Evolutionary conservation across 1,140 invertebrate genomes (phyloP).

Genomic region (Zaprionus taronus): DNA sequence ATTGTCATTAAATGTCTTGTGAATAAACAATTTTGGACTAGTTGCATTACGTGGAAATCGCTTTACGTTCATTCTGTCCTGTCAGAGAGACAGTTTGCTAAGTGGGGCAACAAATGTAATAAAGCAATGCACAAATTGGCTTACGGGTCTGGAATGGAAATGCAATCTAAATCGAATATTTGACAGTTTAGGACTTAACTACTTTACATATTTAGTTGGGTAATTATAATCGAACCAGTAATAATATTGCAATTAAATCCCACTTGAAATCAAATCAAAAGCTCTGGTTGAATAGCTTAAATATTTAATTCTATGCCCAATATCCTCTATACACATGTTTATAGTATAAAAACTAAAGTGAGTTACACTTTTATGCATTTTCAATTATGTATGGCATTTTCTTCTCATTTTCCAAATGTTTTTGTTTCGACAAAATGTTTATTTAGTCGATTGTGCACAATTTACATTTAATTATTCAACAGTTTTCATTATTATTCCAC

Average conservation of each 20-base stretch:
- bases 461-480: slow-evolving; percentile 24
- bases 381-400: neutral
- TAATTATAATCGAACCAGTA: neutral
- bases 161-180: neutral
- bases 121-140: neutral
- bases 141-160: neutral
- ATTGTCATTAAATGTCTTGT: slow-evolving; percentile 16
- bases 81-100: too few species aligned
- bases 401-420: neutral
- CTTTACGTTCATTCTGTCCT: neutral
- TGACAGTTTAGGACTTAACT: neutral
- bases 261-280: slow-evolving; percentile 1
- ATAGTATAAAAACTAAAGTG: neutral
- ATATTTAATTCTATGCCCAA: neutral
- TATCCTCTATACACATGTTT: neutral
- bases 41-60: slow-evolving; percentile 9
- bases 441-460: slow-evolving; percentile 1
- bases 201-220: neutral
- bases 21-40: slow-evolving; percentile 13
- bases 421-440: slow-evolving; percentile 5
- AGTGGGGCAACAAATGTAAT: neutral
- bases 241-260: slow-evolving; percentile 2
- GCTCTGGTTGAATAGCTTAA: neutral
- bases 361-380: neutral
- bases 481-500: slow-evolving; percentile 14